Evolutionary conservation across 2,797 vertebrate genomes (phyloP).

Genomic region (Eidolon dupreanum): DNA sequence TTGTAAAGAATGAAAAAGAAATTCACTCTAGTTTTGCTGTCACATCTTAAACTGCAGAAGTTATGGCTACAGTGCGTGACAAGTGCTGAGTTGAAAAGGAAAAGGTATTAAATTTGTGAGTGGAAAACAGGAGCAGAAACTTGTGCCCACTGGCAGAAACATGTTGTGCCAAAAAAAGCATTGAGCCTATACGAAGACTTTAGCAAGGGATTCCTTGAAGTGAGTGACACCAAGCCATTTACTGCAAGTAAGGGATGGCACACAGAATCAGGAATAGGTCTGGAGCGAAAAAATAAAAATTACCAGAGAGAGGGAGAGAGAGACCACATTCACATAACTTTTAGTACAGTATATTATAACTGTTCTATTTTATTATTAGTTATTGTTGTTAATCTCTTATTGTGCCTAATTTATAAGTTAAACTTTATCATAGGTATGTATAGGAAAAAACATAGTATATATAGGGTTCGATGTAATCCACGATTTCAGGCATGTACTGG

Average conservation of each 20-base stretch:
- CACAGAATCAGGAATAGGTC: too few species aligned
- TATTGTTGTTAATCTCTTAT: background rate
- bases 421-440: background rate
- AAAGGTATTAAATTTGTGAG: background rate
- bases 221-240: background rate
- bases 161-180: background rate
- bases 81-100: background rate
- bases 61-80: background rate
- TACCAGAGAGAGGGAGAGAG: background rate
- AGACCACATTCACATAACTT: background rate
- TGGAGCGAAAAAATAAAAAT: background rate
- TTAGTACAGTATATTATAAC: background rate
- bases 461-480: background rate
- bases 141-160: background rate
- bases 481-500: background rate
- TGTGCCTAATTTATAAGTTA: background rate
- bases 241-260: background rate
- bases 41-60: background rate
- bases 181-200: background rate
- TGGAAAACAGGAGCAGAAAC: background rate
- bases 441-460: background rate
- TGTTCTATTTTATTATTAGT: background rate
- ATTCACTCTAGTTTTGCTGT: background rate
- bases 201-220: background rate
- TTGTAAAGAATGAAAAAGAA: background rate